Percentiles rank a stretch among this genome's conserved stretches.
phyloP scores from a whole-genome alignment of 2,888 invertebrate genomes.

The Cephalotes varians region DNA sequence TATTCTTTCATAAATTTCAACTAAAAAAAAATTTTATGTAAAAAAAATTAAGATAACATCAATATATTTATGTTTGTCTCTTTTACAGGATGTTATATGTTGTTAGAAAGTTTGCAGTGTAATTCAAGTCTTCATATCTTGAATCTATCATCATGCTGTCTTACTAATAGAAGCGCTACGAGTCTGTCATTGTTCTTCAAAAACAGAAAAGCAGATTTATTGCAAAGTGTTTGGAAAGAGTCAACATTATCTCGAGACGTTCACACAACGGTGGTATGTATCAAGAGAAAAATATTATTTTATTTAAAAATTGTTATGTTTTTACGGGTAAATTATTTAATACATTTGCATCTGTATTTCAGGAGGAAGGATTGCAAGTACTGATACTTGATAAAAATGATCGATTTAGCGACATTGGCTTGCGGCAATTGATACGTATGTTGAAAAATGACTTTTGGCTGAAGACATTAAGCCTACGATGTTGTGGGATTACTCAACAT shows the following conservation, averaged over 20 bases:
- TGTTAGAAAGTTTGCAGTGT: constrained; percentile 64
- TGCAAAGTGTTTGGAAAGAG: constrained; percentile 66
- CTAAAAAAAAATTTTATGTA: too few species aligned
- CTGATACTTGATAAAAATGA: constrained; percentile 72
- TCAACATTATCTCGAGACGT: not conserved
- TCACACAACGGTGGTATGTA: not conserved
- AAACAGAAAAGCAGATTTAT: constrained; percentile 62
- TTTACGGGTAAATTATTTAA: not conserved
- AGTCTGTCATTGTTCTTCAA: constrained; percentile 62
- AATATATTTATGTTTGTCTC: not conserved
- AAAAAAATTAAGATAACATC: not conserved
- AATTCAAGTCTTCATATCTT: constrained; percentile 60
- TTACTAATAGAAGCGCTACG: constrained; percentile 63
- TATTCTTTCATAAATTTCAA: not conserved
- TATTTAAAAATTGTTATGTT: not conserved
- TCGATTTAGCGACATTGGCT: constrained; percentile 69
- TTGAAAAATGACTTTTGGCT: constrained; percentile 73
- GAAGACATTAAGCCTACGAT: constrained; percentile 66
- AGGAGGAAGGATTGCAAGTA: constrained; percentile 68
- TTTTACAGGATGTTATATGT: constrained; percentile 70
- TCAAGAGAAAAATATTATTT: not conserved
- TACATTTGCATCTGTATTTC: constrained; percentile 23
- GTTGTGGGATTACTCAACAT: constrained; percentile 71
- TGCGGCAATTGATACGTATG: constrained; percentile 52
- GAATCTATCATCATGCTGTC: constrained; percentile 70